Percentiles rank a stretch among this genome's conserved stretches.
Evolutionary conservation across 1,140 invertebrate genomes (phyloP).

Genomic region (Colletes gigas): DNA sequence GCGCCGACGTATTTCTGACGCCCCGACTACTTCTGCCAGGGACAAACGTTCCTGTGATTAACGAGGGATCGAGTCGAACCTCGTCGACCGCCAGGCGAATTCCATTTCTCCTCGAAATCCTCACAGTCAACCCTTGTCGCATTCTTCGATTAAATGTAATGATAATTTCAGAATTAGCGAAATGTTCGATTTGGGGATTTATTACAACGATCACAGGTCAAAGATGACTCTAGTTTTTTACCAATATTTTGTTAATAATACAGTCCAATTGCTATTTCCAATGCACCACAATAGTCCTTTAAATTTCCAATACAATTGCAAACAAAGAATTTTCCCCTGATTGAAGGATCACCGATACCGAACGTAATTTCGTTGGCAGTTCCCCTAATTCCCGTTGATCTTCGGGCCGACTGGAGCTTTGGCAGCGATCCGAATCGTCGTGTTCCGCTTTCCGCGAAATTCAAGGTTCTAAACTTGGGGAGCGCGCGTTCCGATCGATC

Average conservation of each 20-base stretch:
- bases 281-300: no score
- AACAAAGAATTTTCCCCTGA: no score
- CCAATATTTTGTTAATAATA: no score
- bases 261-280: no score
- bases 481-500: background rate
- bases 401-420: slow-evolving; percentile 50
- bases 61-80: background rate
- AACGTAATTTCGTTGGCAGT: no score
- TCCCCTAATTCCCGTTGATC: slow-evolving; percentile 34
- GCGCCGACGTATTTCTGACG: slow-evolving; percentile 28
- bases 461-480: slow-evolving; percentile 60
- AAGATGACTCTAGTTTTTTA: no score
- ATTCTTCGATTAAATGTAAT: background rate
- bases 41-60: slow-evolving; percentile 28
- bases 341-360: no score
- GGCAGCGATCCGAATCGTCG: slow-evolving; percentile 50
- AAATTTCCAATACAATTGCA: no score
- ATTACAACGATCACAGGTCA: no score
- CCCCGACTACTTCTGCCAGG: slow-evolving; percentile 27
- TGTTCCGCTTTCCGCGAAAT: slow-evolving; percentile 44
- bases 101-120: background rate
- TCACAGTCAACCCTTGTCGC: background rate
- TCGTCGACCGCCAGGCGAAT: no score
- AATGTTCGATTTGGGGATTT: no score
- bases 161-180: background rate